Evolutionary conservation across 2,888 invertebrate species (phyloP).

Genomic region (Cylindroiulus punctatus): DNA sequence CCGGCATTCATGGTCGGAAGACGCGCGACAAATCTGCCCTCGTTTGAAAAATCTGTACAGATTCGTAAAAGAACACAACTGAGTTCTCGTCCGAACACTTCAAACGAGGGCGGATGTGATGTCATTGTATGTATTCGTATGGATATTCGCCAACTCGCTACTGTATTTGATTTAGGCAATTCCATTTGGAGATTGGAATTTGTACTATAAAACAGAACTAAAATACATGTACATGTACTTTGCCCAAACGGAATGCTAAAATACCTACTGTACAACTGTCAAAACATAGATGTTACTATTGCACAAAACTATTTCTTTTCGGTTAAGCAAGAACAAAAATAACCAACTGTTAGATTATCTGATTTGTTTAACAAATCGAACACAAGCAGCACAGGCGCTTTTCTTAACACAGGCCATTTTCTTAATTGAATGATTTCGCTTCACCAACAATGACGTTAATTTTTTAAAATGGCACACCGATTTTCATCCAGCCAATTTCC

Average conservation of each 20-base stretch:
- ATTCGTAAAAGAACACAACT: too few relatives aligned
- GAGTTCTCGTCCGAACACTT: too few relatives aligned
- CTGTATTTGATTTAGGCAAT: neutral
- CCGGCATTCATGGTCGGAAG: too few relatives aligned
- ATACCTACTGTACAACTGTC: neutral
- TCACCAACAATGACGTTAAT: neutral
- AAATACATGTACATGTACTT: neutral
- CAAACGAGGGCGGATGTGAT: too few relatives aligned
- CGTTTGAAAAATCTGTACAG: too few relatives aligned
- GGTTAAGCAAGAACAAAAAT: neutral
- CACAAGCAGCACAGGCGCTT: too few relatives aligned
- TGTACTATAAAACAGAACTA: neutral
- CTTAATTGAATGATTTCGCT: neutral
- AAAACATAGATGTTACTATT: neutral
- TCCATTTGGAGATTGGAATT: neutral
- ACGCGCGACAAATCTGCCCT: too few relatives aligned
- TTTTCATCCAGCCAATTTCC: neutral
- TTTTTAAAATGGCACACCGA: neutral
- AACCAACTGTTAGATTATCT: neutral
- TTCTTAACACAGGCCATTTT: neutral
- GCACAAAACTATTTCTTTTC: slow-evolving; percentile 8
- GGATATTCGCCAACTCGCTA: too few relatives aligned
- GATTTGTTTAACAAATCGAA: neutral
- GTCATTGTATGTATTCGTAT: too few relatives aligned
- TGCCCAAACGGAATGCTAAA: neutral